Conservation (phyloP, 2,888 invertebrate species). For the Oconnorella tubifera region DNA sequence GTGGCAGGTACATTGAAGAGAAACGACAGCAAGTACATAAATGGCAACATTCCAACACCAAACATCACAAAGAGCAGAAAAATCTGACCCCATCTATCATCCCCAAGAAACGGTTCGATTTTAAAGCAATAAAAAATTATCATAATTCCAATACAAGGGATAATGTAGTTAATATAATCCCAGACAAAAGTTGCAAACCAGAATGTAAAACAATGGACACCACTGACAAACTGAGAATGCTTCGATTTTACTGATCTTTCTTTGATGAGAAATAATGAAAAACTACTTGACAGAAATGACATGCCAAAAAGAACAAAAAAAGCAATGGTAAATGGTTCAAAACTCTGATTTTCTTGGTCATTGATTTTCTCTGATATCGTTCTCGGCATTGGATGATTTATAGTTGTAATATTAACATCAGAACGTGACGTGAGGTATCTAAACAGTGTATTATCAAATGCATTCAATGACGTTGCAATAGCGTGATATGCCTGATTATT, state of each 20-base stretch:
- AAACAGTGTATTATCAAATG: slow-evolving; percentile 42
- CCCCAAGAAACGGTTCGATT: slow-evolving; percentile 43
- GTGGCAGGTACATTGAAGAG: slow-evolving; percentile 70
- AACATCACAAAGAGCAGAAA: slow-evolving; percentile 62
- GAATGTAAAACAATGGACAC: slow-evolving; percentile 53
- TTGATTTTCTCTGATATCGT: slow-evolving; percentile 28
- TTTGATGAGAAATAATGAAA: slow-evolving; percentile 61
- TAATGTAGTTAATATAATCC: slow-evolving; percentile 55
- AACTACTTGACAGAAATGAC: slow-evolving; percentile 58
- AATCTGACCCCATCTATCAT: slow-evolving; percentile 36
- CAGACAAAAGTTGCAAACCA: slow-evolving; percentile 58
- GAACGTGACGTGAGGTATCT: slow-evolving; percentile 17
- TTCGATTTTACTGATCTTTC: slow-evolving; percentile 62
- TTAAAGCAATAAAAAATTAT: slow-evolving; percentile 51
- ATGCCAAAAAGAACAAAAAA: slow-evolving; percentile 70
- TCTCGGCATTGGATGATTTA: slow-evolving; percentile 50
- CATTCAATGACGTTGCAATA: slow-evolving; percentile 66
- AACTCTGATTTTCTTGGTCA: neutral
- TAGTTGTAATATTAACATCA: slow-evolving; percentile 53
- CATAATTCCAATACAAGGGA: slow-evolving; percentile 52
- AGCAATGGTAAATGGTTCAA: slow-evolving; percentile 64
- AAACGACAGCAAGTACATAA: slow-evolving; percentile 67
- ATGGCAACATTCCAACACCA: slow-evolving; percentile 65
- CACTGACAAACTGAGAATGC: slow-evolving; percentile 54
- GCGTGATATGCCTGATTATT: slow-evolving; percentile 78